Evolutionary conservation across 2,113 vertebrate species (phyloP).

Genomic region (Cyprichromis sp.): DNA sequence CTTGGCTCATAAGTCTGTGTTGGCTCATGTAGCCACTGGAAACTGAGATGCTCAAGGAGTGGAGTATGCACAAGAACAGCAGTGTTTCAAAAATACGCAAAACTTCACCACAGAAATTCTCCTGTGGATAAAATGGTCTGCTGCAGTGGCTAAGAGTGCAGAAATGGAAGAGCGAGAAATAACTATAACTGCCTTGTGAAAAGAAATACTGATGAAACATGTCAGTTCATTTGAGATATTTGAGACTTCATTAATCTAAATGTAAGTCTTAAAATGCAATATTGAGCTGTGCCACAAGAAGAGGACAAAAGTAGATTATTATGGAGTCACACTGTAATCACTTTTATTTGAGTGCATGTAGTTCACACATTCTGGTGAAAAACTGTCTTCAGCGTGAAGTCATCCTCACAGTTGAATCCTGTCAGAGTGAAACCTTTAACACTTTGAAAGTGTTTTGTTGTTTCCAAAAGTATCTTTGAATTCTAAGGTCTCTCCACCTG

Average conservation of each 20-base stretch:
- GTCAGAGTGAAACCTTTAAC: background rate
- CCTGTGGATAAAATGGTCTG: background rate
- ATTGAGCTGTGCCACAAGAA: slow-evolving; percentile 11
- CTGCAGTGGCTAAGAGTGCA: background rate
- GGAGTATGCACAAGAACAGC: background rate
- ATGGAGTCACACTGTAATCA: background rate
- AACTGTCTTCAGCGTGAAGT: background rate
- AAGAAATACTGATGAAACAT: background rate
- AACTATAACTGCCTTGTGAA: background rate
- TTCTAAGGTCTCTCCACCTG: background rate
- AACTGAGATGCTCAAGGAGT: background rate
- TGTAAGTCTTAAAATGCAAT: background rate
- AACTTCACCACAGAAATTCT: background rate
- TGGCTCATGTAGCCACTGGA: background rate
- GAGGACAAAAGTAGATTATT: background rate
- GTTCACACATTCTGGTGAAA: background rate
- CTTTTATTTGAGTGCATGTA: background rate
- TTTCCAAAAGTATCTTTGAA: background rate
- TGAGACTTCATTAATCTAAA: background rate
- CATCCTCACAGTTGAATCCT: background rate
- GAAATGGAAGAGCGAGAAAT: background rate
- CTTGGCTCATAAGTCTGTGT: background rate
- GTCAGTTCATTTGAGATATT: background rate
- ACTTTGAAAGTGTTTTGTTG: background rate
- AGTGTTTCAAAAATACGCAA: background rate